Percentiles rank a stretch among this genome's conserved stretches.
These are phyloP conservation scores for Gorsachius magnificus DNA, from an alignment of 2,797 vertebrate genomes.

Conservation along the genomic window DNA sequence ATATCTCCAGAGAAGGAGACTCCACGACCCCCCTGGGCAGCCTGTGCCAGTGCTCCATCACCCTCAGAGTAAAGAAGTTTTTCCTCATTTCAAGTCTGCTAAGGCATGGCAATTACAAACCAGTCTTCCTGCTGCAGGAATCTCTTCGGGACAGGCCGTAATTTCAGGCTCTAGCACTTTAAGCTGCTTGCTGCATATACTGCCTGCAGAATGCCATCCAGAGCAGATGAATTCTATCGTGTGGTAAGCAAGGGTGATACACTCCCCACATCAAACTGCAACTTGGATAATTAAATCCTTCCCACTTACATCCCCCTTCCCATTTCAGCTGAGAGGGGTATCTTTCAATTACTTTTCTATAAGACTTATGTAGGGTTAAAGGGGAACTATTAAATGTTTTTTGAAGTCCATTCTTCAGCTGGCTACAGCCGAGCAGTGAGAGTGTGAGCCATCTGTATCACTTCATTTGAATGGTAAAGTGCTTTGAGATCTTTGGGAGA, in stretches of 20 bases:
- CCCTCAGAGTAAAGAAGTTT: too few species aligned
- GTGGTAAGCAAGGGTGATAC: neutral
- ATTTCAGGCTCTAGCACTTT: neutral
- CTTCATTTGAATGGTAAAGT: neutral
- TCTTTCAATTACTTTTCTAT: neutral
- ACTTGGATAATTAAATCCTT: neutral
- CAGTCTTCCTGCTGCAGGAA: neutral
- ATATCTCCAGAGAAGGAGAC: too few species aligned
- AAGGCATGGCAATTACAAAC: neutral
- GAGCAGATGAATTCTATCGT: neutral
- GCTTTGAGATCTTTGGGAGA: neutral
- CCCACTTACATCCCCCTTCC: neutral
- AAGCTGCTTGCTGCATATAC: neutral
- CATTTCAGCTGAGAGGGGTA: neutral
- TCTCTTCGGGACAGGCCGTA: neutral
- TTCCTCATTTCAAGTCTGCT: neutral
- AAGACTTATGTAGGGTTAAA: neutral
- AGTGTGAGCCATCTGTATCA: neutral
- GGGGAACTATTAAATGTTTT: neutral
- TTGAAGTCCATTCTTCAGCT: neutral
- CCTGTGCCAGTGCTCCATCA: too few species aligned
- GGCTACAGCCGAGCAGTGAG: neutral
- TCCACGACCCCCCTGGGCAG: too few species aligned
- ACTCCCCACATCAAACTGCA: neutral
- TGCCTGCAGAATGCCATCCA: neutral